Evolutionary conservation across 2,113 vertebrate genomes (phyloP).

Genomic region (Phalacrocorax brasilianus): DNA sequence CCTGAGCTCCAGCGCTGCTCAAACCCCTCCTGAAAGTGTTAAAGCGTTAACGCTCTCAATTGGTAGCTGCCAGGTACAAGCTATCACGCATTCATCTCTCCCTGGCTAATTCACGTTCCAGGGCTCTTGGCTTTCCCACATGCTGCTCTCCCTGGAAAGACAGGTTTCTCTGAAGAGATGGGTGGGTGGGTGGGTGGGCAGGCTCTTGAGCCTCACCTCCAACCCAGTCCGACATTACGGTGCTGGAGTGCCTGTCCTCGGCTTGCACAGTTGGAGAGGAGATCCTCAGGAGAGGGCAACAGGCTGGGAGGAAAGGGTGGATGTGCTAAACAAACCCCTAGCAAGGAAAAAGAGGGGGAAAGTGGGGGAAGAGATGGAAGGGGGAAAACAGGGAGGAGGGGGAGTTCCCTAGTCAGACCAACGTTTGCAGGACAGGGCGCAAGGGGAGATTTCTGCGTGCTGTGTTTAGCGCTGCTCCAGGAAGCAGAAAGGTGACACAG

Average conservation of each 20-base stretch:
- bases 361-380: neutral
- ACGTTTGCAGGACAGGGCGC: neutral
- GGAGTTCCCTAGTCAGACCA: neutral
- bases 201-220: neutral
- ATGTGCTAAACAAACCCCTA: fast-evolving
- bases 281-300: neutral
- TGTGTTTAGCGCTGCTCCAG: neutral
- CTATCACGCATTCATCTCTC: slow-evolving; percentile 67
- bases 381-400: neutral
- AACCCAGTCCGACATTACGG: neutral
- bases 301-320: neutral
- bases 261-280: neutral
- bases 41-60: slow-evolving; percentile 31
- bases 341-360: neutral
- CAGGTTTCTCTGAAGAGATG: slow-evolving; percentile 49
- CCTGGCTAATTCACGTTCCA: slow-evolving; percentile 50
- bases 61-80: slow-evolving; percentile 61
- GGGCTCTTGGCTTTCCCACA: slow-evolving; percentile 64
- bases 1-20: neutral
- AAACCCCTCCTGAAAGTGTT: slow-evolving; percentile 44
- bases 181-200: neutral
- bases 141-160: slow-evolving; percentile 58
- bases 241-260: neutral
- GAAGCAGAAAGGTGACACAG: slow-evolving; percentile 24
- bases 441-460: neutral